These are phyloP conservation scores for Hystrix brachyura DNA, from an alignment of 2,113 vertebrate species.

Conservation along the genomic window DNA sequence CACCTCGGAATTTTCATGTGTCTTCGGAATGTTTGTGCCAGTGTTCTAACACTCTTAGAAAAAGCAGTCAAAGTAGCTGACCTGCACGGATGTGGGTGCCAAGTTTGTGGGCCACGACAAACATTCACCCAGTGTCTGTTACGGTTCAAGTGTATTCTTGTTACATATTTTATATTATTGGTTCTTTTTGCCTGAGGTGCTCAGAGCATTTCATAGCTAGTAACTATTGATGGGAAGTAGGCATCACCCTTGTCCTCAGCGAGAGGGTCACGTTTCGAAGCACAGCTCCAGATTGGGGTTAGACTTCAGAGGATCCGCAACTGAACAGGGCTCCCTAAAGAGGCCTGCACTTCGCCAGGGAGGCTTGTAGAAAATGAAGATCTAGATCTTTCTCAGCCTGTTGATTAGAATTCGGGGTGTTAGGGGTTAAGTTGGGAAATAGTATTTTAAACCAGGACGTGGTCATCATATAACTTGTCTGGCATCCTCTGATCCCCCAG, in stretches of 20 bases:
- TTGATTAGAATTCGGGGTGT: background rate
- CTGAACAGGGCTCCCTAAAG: background rate
- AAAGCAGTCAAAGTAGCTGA: background rate
- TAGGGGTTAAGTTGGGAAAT: background rate
- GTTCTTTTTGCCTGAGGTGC: conserved; percentile 4
- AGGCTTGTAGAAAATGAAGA: background rate
- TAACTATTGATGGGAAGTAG: background rate
- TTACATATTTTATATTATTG: background rate
- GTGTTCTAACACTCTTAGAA: background rate
- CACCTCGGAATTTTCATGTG: background rate
- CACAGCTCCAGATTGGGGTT: too few species aligned
- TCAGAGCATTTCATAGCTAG: background rate
- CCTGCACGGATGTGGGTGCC: background rate
- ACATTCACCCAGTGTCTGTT: background rate
- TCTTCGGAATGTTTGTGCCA: background rate
- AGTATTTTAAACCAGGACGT: background rate
- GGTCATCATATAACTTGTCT: background rate
- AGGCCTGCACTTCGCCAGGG: background rate
- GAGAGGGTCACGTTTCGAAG: background rate
- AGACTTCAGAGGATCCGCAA: background rate
- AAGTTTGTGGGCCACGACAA: background rate
- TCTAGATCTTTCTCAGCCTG: background rate
- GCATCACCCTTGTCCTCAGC: background rate
- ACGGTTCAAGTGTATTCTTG: background rate
- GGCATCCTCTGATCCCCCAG: background rate